Base-by-base conservation (phyloP, 1,140 invertebrate species). In the Drosophila leontia region DNA sequence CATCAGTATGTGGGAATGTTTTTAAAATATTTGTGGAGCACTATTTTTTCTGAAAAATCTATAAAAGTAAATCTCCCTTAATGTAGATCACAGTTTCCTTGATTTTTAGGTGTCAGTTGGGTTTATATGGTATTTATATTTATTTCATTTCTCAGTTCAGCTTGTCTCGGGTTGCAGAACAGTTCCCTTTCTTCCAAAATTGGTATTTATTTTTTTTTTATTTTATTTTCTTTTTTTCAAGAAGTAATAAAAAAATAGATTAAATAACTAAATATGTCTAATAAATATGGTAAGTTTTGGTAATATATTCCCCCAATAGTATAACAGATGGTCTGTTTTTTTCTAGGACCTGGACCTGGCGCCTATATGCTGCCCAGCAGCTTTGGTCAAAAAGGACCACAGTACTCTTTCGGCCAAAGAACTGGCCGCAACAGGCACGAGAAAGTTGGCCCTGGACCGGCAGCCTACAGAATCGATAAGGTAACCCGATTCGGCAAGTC, bases 331-430 rank as follows among this genome's bases (percentile, higher is more conserved):
- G 6, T 29, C 6, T 29, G 26, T 6, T 6, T 32, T 19, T 11
- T 45, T 6, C 7, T 1, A 77, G 75, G 75, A 56, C 75, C 75
- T 45, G 75, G 75, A 29, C 75, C 75, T 7, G 75, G 63, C 3
- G 75, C 75, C 2, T 77, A 77, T 13, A 77, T 53, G 32, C 56
- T 77, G 9, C 75, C 75, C n/a, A 69, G 63, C 48, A n/a, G 44
- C 3, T 60, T 77, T 23, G 75, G 74, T 1, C 32, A 34, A 7
- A 56, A 48, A 11, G 62, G 62, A 8, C 75, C 75, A 0, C 48
- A 47, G 3, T 77, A 56, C 48, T 56, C 75, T 5, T 77, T 77
- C 13, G 75, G 75, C 6, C 55, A 42, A 12, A 53, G 50, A 9
- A 77, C 39, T 13, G 35, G 41, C n/a, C 23, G 48, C 9, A 44